Percentiles rank a stretch among this genome's conserved stretches.
Evolutionary conservation across 1,140 invertebrate species (phyloP).

Genomic region (Drosophila malerkotliana): DNA sequence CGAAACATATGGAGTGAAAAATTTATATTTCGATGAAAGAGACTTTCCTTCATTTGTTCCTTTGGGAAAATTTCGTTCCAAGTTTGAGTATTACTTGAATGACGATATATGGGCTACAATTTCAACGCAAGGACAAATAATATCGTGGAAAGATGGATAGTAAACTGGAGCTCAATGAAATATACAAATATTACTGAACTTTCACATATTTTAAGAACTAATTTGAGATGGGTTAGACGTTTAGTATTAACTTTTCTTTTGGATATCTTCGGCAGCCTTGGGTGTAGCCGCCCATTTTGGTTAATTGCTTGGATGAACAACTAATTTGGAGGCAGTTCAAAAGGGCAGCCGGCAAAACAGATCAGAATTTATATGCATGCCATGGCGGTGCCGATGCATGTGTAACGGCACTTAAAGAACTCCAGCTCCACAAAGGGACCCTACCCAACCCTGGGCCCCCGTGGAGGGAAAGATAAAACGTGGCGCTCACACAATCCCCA

Average conservation of each 20-base stretch:
- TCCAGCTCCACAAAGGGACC: not conserved
- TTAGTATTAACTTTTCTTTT: not conserved
- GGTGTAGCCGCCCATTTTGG: conserved; percentile 50
- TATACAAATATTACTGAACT: no score
- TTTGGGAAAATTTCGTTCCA: not conserved
- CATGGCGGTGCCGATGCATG: conserved; percentile 50
- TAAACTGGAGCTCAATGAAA: not conserved
- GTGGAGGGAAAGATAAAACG: conserved; percentile 65
- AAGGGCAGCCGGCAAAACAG: conserved; percentile 71
- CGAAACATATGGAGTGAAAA: not conserved
- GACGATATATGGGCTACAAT: not conserved
- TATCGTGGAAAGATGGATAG: not conserved
- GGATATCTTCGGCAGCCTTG: conserved; percentile 2
- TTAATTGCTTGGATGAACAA: conserved; percentile 82
- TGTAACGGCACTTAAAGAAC: conserved; percentile 73
- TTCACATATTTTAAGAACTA: no score
- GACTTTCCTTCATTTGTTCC: not conserved
- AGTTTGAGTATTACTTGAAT: not conserved
- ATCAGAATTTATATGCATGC: conserved; percentile 69
- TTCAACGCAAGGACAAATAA: not conserved
- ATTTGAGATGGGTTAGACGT: no score
- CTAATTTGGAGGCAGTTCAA: conserved; percentile 81
- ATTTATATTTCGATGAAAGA: not conserved
- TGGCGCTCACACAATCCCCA: conserved; percentile 37
- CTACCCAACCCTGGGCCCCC: not conserved